These are phyloP conservation scores for Telenomus remus DNA, from an alignment of 1,140 invertebrate species.

Conservation along the genomic window DNA sequence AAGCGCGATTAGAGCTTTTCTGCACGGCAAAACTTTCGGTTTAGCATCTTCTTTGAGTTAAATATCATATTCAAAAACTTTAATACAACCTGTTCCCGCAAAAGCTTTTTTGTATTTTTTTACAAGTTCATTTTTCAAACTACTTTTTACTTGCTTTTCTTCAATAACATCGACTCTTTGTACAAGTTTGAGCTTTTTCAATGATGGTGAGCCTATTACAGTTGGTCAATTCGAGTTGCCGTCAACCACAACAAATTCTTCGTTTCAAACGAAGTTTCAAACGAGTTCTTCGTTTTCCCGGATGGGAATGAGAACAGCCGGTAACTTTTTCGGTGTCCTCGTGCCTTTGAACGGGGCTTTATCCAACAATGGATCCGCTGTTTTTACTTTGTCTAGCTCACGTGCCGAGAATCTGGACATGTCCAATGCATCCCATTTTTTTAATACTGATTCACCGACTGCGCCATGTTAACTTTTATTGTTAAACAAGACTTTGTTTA, in stretches of 20 bases:
- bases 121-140: background rate
- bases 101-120: constrained; percentile 35
- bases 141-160: constrained; percentile 2
- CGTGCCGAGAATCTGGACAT: constrained; percentile 2
- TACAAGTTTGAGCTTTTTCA: constrained; percentile 46
- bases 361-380: background rate
- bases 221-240: constrained; percentile 35
- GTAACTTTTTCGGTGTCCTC: background rate
- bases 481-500: too few relatives aligned
- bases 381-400: background rate
- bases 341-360: background rate
- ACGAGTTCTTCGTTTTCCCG: background rate
- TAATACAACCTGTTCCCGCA: constrained; percentile 30
- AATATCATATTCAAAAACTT: constrained; percentile 43
- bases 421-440: background rate
- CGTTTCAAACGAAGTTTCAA: background rate
- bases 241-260: constrained; percentile 45
- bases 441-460: background rate
- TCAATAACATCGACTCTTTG: constrained; percentile 34
- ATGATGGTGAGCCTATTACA: constrained; percentile 32
- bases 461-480: constrained; percentile 1
- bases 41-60: constrained; percentile 32
- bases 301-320: background rate
- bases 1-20: constrained; percentile 32
- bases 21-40: constrained; percentile 8